phyloP scores from a whole-genome alignment of 2,888 invertebrate species.

The Xestia xanthographa region DNA sequence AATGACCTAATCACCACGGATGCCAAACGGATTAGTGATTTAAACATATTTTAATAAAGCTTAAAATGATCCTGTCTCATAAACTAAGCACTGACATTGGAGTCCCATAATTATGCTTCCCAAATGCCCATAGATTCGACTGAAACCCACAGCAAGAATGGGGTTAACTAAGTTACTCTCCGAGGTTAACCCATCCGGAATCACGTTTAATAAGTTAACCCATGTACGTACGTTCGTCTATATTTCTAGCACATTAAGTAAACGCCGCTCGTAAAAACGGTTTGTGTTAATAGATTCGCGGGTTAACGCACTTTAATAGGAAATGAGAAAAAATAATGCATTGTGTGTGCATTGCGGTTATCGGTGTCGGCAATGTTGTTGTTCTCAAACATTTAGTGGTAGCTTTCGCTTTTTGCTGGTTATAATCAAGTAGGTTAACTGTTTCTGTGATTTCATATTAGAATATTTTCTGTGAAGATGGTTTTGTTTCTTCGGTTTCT shows the following conservation, averaged over 20 bases:
- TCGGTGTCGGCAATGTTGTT: slow-evolving; percentile 45
- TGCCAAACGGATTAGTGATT: not conserved
- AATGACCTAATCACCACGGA: not conserved
- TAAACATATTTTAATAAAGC: not conserved
- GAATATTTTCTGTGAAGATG: slow-evolving; percentile 30
- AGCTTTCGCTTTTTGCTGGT: slow-evolving; percentile 59
- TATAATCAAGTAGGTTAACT: slow-evolving; percentile 53
- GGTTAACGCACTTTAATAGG: slow-evolving; percentile 56
- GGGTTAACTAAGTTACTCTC: not conserved
- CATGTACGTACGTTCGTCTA: slow-evolving; percentile 5
- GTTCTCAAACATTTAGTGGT: slow-evolving; percentile 54
- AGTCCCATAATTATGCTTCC: not conserved
- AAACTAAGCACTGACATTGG: not conserved
- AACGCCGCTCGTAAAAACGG: slow-evolving; percentile 33
- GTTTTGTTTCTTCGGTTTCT: slow-evolving; percentile 29
- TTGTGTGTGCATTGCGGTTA: slow-evolving; percentile 54
- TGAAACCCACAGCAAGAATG: not conserved
- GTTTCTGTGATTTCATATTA: slow-evolving; percentile 24
- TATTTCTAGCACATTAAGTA: slow-evolving; percentile 34
- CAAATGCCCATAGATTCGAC: not conserved
- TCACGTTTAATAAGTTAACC: not conserved
- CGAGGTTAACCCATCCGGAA: not conserved
- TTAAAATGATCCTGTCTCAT: not conserved
- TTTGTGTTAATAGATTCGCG: slow-evolving; percentile 38
- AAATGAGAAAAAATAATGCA: slow-evolving; percentile 61